Evolutionary conservation across 1,140 invertebrate species (phyloP).

Genomic region (Ectropis grisescens): DNA sequence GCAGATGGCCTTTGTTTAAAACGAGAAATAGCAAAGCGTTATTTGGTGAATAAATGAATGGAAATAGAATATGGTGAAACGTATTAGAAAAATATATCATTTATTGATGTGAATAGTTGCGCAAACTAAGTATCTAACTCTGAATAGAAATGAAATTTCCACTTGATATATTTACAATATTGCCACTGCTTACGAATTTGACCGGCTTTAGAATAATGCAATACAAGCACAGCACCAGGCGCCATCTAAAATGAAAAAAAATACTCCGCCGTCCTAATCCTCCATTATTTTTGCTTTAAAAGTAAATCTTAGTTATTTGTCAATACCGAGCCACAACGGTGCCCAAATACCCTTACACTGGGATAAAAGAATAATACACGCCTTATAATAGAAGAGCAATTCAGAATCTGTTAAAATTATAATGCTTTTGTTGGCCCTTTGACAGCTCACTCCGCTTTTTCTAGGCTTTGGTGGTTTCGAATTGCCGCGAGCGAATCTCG

Average conservation of each 20-base stretch:
- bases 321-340: conserved; percentile 64
- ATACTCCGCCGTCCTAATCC: conserved; percentile 43
- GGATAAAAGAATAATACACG: conserved; percentile 60
- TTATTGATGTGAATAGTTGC: conserved; percentile 34
- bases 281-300: conserved; percentile 57
- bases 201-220: conserved; percentile 42
- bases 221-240: conserved; percentile 48
- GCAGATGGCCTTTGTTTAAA: background rate
- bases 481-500: conserved; percentile 26
- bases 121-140: conserved; percentile 33
- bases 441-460: conserved; percentile 54
- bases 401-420: conserved; percentile 66
- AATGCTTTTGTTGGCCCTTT: conserved; percentile 59
- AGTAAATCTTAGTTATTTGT: conserved; percentile 65
- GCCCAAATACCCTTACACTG: conserved; percentile 61
- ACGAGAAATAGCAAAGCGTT: no score
- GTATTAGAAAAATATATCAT: no score
- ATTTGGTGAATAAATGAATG: no score
- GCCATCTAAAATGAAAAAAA: conserved; percentile 43
- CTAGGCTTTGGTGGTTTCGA: conserved; percentile 27
- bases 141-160: conserved; percentile 39
- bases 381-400: conserved; percentile 61
- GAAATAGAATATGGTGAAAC: no score
- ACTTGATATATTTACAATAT: conserved; percentile 55
- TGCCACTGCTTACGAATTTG: conserved; percentile 20